These are phyloP conservation scores for Bettongia penicillata DNA, from an alignment of 2,113 vertebrate species.

Conservation along the genomic window DNA sequence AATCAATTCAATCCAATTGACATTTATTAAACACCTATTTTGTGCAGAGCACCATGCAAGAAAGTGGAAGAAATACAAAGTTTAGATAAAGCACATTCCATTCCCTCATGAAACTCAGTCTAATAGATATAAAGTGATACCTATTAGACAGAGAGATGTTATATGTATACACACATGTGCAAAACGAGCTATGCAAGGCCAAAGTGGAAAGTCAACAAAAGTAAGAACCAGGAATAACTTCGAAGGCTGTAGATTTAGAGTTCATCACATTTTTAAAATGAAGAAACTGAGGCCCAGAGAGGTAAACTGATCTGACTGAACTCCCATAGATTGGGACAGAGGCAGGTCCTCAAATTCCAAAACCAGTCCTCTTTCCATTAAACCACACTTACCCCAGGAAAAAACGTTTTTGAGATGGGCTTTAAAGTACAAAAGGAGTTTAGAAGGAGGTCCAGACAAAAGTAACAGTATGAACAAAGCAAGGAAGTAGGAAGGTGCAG, in stretches of 20 bases:
- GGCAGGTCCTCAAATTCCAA: neutral
- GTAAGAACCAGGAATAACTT: neutral
- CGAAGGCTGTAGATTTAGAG: neutral
- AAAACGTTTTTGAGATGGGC: neutral
- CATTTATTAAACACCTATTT: neutral
- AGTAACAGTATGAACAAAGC: neutral
- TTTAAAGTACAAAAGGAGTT: neutral
- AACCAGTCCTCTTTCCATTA: neutral
- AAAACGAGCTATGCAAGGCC: neutral
- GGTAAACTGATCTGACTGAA: neutral
- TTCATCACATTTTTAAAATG: neutral
- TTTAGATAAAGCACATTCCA: neutral
- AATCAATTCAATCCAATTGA: neutral
- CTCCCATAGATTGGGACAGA: neutral
- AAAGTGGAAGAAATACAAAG: neutral
- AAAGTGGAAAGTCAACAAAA: neutral
- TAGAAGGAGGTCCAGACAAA: neutral
- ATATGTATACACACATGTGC: neutral
- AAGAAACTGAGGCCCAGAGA: neutral
- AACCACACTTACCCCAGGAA: neutral
- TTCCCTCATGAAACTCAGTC: neutral
- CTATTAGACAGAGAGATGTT: no score
- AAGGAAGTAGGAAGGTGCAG: neutral
- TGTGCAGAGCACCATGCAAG: neutral
- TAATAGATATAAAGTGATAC: neutral